Conservation (phyloP, 2,113 vertebrate genomes). For the Heptranchias perlo region DNA sequence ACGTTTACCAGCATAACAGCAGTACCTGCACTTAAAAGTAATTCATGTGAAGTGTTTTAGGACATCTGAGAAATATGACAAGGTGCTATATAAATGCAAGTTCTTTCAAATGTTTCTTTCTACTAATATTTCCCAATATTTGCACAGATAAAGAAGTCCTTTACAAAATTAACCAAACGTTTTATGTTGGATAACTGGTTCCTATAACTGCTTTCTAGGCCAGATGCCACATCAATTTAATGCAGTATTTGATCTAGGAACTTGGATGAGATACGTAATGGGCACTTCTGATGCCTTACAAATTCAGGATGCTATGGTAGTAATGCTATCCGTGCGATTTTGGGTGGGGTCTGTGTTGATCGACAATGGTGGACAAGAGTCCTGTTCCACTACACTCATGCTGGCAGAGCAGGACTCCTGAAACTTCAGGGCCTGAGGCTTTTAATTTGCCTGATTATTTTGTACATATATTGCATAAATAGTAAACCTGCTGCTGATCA, state of each 20-base stretch:
- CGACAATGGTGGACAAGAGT: not conserved
- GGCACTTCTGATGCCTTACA: not conserved
- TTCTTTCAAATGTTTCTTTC: not conserved
- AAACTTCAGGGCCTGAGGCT: not conserved
- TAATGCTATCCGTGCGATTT: not conserved
- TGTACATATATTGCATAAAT: not conserved
- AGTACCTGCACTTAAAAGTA: not conserved
- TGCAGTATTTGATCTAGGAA: not conserved
- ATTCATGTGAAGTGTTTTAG: not conserved
- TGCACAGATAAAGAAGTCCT: not conserved
- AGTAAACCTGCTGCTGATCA: not conserved
- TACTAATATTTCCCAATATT: not conserved
- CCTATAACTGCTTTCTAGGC: not conserved
- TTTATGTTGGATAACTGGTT: not conserved
- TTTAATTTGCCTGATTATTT: not conserved
- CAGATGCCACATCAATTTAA: not conserved
- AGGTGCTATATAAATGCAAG: not conserved
- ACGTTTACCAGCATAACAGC: not conserved
- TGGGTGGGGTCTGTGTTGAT: not conserved
- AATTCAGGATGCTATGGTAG: not conserved
- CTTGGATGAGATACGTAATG: not conserved
- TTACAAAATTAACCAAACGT: not conserved
- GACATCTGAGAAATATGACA: not conserved
- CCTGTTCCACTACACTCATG: not conserved
- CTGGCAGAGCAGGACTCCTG: not conserved